phyloP scores from a whole-genome alignment of 1,140 invertebrate species.

The Heliconius eleuchia region DNA sequence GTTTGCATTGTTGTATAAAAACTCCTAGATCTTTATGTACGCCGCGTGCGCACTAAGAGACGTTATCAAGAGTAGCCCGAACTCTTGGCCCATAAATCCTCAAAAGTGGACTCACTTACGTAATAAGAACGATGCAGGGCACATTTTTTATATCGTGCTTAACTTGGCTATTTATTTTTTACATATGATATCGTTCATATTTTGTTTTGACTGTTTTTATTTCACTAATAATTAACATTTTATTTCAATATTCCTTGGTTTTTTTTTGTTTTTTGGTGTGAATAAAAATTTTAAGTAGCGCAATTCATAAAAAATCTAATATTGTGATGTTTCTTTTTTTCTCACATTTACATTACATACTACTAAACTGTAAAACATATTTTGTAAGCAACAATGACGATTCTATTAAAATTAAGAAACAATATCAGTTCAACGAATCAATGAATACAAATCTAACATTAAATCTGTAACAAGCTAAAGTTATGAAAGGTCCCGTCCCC shows the following conservation, averaged over 20 bases:
- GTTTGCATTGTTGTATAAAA: constrained; percentile 53
- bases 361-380: too few species aligned
- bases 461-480: background rate
- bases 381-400: background rate
- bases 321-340: too few species aligned
- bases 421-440: background rate
- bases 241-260: too few species aligned
- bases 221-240: too few species aligned
- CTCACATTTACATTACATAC: too few species aligned
- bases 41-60: constrained; percentile 53
- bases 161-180: background rate
- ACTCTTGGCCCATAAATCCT: constrained; percentile 70
- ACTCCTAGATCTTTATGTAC: constrained; percentile 46
- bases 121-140: constrained; percentile 63
- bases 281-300: too few species aligned
- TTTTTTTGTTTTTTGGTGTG: too few species aligned
- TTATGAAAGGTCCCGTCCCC: constrained; percentile 23
- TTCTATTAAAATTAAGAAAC: background rate
- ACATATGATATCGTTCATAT: background rate
- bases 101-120: constrained; percentile 64
- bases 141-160: background rate
- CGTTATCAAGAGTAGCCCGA: constrained; percentile 74
- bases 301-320: too few species aligned
- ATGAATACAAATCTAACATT: constrained; percentile 4
- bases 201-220: too few species aligned